Percentiles rank a stretch among this genome's conserved stretches.
Conservation (phyloP, 2,797 vertebrate genomes). For the Lithobates sylvaticus region DNA sequence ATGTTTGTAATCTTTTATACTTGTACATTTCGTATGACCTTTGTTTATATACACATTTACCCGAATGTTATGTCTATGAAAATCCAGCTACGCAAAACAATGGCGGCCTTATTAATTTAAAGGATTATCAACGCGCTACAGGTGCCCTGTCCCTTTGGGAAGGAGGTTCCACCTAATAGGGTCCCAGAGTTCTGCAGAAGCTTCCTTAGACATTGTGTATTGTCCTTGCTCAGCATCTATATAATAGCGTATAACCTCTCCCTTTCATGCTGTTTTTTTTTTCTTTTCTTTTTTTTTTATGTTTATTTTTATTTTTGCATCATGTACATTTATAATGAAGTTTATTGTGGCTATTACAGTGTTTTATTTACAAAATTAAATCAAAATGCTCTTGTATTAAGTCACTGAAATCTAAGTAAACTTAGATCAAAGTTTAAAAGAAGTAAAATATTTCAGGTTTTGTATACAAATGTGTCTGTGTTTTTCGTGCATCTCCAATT, state of each 20-base stretch:
- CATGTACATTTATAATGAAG: conserved; percentile 91
- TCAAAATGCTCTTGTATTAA: conserved; percentile 85
- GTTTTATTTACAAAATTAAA: conserved; percentile 90
- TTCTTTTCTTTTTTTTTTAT: conserved; percentile 72
- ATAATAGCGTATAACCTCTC: conserved; percentile 74
- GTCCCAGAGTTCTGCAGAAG: conserved; percentile 73
- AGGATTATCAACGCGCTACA: conserved; percentile 62
- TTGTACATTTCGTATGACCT: conserved; percentile 99
- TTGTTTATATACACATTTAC: conserved; percentile 94
- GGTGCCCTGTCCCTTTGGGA: conserved; percentile 52
- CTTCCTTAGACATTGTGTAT: conserved; percentile 69
- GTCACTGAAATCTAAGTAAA: conserved; percentile 83
- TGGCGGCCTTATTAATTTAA: conserved; percentile 74
- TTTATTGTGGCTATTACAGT: conserved; percentile 88
- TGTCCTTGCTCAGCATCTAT: conserved; percentile 78
- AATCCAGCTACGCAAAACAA: conserved; percentile 76
- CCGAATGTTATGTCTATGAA: conserved; percentile 80
- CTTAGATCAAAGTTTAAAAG: conserved; percentile 90
- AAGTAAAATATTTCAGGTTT: conserved; percentile 94
- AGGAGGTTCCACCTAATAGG: conserved; percentile 67
- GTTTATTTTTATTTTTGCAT: conserved; percentile 84
- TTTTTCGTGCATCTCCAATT: conserved; percentile 70
- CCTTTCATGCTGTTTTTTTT: conserved; percentile 73
- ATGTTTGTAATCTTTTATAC: conserved; percentile 99
- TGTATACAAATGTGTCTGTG: conserved; percentile 89